phyloP scores from a whole-genome alignment of 2,888 invertebrate species.

The Eupithecia subumbrata region DNA sequence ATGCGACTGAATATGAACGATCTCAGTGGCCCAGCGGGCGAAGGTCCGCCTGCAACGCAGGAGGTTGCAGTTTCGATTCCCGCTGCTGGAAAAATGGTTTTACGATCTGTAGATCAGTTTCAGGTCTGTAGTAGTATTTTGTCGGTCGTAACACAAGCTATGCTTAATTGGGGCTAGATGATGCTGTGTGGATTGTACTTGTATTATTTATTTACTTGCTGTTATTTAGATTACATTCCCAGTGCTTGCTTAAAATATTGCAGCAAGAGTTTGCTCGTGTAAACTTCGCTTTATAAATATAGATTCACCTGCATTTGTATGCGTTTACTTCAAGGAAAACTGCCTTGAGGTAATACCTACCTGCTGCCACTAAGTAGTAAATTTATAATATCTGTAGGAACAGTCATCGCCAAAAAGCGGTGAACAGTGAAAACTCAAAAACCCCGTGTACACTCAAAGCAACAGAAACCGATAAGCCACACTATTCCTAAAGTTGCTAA shows the following conservation, averaged over 20 bases:
- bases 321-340: slow-evolving; percentile 5
- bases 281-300: neutral
- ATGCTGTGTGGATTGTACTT: too few species aligned
- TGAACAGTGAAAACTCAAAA: neutral
- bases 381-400: neutral
- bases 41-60: neutral
- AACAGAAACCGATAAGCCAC: neutral
- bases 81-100: neutral
- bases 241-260: neutral
- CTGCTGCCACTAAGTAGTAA: neutral
- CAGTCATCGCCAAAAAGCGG: neutral
- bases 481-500: too few species aligned
- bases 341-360: neutral
- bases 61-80: neutral
- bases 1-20: neutral
- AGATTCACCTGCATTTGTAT: slow-evolving; percentile 1
- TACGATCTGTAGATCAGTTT: neutral
- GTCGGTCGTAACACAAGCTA: too few species aligned
- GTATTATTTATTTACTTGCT: neutral
- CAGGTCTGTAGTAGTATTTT: neutral
- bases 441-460: neutral
- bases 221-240: neutral
- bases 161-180: neutral
- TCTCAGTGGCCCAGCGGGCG: neutral
- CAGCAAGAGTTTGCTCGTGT: neutral